phyloP scores from a whole-genome alignment of 2,888 invertebrate species.

The Holacanthella duospinosa region DNA sequence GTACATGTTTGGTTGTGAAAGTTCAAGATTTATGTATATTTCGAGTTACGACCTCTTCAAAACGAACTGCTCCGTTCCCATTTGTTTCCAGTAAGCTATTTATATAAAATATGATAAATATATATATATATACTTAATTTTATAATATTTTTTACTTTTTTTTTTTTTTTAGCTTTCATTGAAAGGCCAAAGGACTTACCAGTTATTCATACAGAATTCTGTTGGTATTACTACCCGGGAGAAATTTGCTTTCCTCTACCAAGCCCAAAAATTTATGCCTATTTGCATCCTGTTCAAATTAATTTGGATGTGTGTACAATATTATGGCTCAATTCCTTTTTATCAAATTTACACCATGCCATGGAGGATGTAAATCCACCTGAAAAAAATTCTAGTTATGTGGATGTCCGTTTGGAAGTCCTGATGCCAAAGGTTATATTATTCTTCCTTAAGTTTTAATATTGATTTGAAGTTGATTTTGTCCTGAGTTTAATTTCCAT shows the following conservation, averaged over 20 bases:
- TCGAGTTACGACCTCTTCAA: constrained; percentile 60
- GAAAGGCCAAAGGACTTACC: constrained; percentile 72
- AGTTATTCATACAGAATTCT: constrained; percentile 88
- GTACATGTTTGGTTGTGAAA: constrained; percentile 76
- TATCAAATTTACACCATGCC: constrained; percentile 72
- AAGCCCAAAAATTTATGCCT: constrained; percentile 80
- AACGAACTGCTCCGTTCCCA: constrained; percentile 64
- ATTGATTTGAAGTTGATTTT: not conserved
- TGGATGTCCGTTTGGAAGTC: constrained; percentile 80
- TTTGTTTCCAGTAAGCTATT: constrained; percentile 58
- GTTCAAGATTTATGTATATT: constrained; percentile 85
- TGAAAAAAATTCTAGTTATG: constrained; percentile 40
- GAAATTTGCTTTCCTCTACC: constrained; percentile 91
- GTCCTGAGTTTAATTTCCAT: constrained; percentile 6
- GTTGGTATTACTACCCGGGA: constrained; percentile 91
- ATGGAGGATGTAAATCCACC: constrained; percentile 44
- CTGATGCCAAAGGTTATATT: constrained; percentile 76
- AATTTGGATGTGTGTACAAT: constrained; percentile 77
- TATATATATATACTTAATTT: too few species aligned
- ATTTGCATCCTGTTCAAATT: constrained; percentile 79
- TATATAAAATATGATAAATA: too few species aligned
- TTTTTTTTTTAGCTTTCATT: constrained; percentile 25
- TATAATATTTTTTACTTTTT: not conserved
- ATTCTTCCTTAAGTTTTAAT: constrained; percentile 8
- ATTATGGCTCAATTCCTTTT: constrained; percentile 89